These are phyloP conservation scores for Deilephila elpenor DNA, from an alignment of 2,888 invertebrate genomes.

Conservation along the genomic window DNA sequence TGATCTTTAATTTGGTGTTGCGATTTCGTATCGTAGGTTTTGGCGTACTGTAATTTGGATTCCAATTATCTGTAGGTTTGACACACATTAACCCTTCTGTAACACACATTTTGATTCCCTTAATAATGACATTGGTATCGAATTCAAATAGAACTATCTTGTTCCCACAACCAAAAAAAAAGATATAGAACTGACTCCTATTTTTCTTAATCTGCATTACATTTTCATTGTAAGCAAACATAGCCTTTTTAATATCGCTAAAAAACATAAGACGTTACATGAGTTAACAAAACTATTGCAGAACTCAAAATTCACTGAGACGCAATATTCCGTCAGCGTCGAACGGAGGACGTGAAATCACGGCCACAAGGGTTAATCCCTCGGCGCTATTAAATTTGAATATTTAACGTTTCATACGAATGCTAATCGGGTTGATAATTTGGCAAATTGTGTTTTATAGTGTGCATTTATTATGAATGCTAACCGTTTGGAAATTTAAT, in stretches of 20 bases:
- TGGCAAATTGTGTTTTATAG: conserved; percentile 74
- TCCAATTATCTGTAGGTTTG: too few species aligned
- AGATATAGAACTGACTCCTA: too few species aligned
- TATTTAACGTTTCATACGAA: conserved; percentile 71
- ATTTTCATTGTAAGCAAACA: too few species aligned
- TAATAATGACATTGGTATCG: too few species aligned
- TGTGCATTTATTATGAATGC: conserved; percentile 77
- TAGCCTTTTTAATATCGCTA: too few species aligned
- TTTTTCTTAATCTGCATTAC: too few species aligned
- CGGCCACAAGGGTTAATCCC: conserved; percentile 21
- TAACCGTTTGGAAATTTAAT: conserved; percentile 66
- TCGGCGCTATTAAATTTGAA: conserved; percentile 75
- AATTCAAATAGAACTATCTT: too few species aligned
- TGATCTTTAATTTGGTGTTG: neutral
- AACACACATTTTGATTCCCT: too few species aligned
- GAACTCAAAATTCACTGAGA: neutral
- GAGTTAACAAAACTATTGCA: too few species aligned
- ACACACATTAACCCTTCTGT: too few species aligned
- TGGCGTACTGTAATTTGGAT: neutral
- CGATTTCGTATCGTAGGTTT: neutral
- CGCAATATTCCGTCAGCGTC: neutral
- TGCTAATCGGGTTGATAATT: conserved; percentile 73
- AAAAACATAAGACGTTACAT: too few species aligned
- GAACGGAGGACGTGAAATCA: conserved; percentile 1
- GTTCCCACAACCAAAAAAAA: too few species aligned